Evolutionary conservation across 2,888 invertebrate species (phyloP), one percentile per base, ranked within the genome.

Genomic region (Thalpophila matura): DNA sequence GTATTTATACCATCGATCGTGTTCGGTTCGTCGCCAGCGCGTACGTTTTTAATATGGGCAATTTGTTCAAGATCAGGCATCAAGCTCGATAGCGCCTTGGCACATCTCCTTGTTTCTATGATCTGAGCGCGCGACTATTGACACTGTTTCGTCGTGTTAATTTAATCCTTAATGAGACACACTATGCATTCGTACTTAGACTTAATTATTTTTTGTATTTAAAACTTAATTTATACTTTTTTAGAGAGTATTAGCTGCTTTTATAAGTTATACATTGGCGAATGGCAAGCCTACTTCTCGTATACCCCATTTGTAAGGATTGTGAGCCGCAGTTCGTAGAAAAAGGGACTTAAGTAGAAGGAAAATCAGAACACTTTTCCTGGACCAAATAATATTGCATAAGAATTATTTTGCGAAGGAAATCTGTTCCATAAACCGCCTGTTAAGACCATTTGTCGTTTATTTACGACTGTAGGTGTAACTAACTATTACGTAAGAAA

Each of bases 151-250:
- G 31, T 49, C 10, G 38, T 45, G 59, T 60, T 73, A 62, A 69
- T 67, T 62, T 69, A 62, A 69, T 62, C 47, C 46, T 42, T 26
- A 55, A 66, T 54, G 51, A 38, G 47, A 71, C 24, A 63, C 46
- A 67, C 73, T 69, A 67, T n/a, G 38, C 59, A 60, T 66, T 64
- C 27, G n/a, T n/a, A n/a, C n/a, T n/a, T n/a, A n/a, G n/a, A n/a
- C n/a, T n/a, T n/a, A n/a, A n/a, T n/a, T n/a, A n/a, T n/a, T n/a
- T n/a, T n/a, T n/a, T n/a, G n/a, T n/a, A n/a, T n/a, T n/a, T n/a
- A n/a, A n/a, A n/a, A n/a, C n/a, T n/a, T n/a, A n/a, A n/a, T n/a
- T n/a, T n/a, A n/a, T n/a, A n/a, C n/a, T n/a, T n/a, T n/a, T n/a
- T n/a, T n/a, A n/a, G n/a, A 5, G 0, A 38, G 5, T 46, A 42